Evolutionary conservation across 2,113 vertebrate genomes (phyloP).

Genomic region (Entomyzon cyanotis): DNA sequence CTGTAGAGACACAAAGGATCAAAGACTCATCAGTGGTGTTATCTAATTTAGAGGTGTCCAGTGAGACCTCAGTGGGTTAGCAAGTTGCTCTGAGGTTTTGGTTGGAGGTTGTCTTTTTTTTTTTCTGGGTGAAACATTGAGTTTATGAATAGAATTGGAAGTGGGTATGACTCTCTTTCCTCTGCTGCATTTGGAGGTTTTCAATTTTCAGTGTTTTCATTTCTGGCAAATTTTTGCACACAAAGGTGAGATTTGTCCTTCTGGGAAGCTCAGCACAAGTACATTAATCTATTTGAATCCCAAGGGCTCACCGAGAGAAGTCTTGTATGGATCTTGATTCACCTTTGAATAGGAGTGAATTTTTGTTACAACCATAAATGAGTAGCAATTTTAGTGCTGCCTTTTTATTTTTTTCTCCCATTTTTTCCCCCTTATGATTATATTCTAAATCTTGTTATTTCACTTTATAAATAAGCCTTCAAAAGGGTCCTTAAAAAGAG

Average conservation of each 20-base stretch:
- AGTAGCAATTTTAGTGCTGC: not conserved
- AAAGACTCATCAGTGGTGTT: not conserved
- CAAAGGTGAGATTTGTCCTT: not conserved
- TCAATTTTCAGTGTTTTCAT: not conserved
- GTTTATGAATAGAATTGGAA: not conserved
- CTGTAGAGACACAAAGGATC: not conserved
- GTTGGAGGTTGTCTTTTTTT: not conserved
- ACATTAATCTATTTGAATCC: not conserved
- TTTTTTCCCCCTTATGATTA: not conserved
- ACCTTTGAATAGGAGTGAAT: not conserved
- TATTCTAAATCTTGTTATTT: not conserved
- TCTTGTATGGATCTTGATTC: not conserved
- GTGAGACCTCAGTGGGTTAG: not conserved
- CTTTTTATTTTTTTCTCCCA: not conserved
- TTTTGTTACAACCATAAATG: not conserved
- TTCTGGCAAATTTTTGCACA: not conserved
- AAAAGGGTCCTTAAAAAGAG: not conserved
- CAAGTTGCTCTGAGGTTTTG: not conserved
- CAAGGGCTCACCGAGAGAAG: not conserved
- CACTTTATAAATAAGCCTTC: not conserved
- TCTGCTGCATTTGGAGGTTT: not conserved
- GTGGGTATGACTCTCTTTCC: not conserved
- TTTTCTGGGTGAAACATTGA: not conserved
- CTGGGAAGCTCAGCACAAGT: not conserved
- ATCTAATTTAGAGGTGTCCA: not conserved